Conservation (phyloP, 2,797 vertebrate species). For the Sciurus vulgaris region DNA sequence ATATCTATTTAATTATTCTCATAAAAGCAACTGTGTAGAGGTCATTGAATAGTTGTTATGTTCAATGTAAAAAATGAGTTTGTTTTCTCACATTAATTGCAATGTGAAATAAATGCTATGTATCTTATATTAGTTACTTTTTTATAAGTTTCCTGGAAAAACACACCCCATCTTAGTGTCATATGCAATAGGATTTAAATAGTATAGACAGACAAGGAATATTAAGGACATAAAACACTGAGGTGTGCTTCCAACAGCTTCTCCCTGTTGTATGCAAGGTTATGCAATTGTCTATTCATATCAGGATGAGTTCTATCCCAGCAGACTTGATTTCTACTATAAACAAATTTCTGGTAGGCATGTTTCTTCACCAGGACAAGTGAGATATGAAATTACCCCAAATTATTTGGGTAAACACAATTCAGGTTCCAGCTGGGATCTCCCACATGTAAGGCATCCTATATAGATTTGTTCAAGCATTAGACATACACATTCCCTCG, state of each 20-base stretch:
- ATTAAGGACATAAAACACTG: neutral
- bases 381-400: neutral
- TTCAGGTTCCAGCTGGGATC: neutral
- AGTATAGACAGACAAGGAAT: neutral
- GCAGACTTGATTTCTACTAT: neutral
- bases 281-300: neutral
- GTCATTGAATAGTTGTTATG: neutral
- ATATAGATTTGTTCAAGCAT: neutral
- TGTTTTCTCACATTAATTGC: neutral
- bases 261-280: no score
- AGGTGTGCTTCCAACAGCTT: neutral
- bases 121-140: neutral
- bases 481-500: neutral
- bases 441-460: no score
- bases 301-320: neutral
- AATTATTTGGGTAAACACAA: neutral
- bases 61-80: neutral
- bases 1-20: neutral
- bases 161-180: neutral
- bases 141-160: neutral
- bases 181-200: neutral
- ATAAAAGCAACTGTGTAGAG: neutral
- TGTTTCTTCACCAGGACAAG: neutral
- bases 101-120: neutral
- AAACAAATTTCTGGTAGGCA: neutral